Evolutionary conservation across 2,113 vertebrate genomes (phyloP).

Genomic region (Desmodus rotundus): DNA sequence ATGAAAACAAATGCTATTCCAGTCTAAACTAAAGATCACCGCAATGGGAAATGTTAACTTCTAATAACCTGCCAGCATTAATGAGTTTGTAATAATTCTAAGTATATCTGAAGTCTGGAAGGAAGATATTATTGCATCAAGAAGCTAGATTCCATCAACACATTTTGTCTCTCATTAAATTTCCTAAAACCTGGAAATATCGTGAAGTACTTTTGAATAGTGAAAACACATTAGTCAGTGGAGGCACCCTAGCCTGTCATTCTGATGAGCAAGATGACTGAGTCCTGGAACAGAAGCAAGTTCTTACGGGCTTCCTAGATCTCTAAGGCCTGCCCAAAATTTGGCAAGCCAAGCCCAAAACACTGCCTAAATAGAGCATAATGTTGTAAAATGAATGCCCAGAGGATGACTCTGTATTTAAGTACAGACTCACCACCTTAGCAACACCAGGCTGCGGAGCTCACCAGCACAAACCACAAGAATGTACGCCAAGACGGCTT

Average conservation of each 20-base stretch:
- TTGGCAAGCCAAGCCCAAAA: background rate
- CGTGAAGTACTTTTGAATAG: background rate
- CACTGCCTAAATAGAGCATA: background rate
- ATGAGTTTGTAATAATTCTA: background rate
- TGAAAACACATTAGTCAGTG: slow-evolving; percentile 13
- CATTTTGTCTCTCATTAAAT: background rate
- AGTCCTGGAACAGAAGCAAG: background rate
- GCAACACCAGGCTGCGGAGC: background rate
- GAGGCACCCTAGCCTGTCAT: background rate
- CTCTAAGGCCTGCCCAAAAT: background rate
- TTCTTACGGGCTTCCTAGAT: background rate
- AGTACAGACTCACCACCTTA: background rate
- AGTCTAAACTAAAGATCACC: background rate
- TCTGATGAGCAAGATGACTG: background rate
- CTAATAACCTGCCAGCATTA: background rate
- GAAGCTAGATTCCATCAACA: background rate
- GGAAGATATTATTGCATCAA: background rate
- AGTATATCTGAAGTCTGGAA: slow-evolving; percentile 6
- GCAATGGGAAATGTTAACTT: slow-evolving; percentile 1
- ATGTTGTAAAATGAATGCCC: background rate
- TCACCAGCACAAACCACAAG: background rate
- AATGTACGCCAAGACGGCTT: background rate
- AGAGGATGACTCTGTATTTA: background rate
- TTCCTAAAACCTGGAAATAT: background rate
- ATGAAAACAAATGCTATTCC: slow-evolving; percentile 14